Evolutionary conservation across 2,113 vertebrate genomes (phyloP), one percentile per base, ranked within the genome.

Genomic region (Catharus bicknelli): DNA sequence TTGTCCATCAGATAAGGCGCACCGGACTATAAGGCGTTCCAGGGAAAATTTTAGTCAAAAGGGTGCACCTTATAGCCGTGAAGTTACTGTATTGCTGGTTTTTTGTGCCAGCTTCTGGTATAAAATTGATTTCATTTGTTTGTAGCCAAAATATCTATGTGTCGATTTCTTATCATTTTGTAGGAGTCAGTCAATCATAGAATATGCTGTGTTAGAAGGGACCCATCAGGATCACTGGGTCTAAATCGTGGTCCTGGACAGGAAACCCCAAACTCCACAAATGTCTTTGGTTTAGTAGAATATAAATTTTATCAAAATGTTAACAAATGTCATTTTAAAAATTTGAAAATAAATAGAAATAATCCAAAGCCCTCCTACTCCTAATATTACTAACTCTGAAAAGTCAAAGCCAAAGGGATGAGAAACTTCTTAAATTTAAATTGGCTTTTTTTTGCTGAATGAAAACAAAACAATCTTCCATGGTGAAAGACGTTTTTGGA

Each of bases 381-480:
- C 29, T 83, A 21, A 25, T 73, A 34, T 81, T 92, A 30, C 48
- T 74, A 51, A 40, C n/a, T 94, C 38, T 64, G 54, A 78, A 88
- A 88, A 88, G 36, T 57, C 50, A 63, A 64, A 83, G 17, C 61
- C 17, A 68, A 94, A 32, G 5, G 25, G 23, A 6, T 79, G 57
- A 70, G 76, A 40, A 68, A 34, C 25, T 89, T 82, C 25, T 75
- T 79, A 86, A 68, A 64, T 86, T 61, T 82, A 79, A 78, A 34
- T 84, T 90, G 53, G 12, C 48, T 92, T 84, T 16, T 34, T 68
- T 62, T 86, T 86, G 34, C 73, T 86, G 45, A 90, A 32, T 45
- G 19, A 82, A 96, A 86, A 82, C 77, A 86, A 93, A 94, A 92
- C 68, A 91, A 7, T 82, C 73, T 82, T 92, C 58, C 27, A 20